Base-by-base conservation (phyloP, 2,113 vertebrate species). In the Mastomys natalensis region DNA sequence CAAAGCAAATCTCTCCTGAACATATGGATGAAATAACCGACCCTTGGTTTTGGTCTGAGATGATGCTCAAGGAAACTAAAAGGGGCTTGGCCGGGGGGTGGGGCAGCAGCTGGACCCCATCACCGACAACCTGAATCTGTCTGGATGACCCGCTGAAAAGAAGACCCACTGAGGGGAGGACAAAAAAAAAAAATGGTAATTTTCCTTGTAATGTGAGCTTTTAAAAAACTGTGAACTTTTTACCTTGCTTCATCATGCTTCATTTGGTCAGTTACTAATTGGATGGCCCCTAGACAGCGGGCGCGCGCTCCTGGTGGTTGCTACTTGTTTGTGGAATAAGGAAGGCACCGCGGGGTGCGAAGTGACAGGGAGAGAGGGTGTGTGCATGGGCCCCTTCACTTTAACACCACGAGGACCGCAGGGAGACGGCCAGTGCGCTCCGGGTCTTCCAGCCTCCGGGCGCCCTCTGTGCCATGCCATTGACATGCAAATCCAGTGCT, bases 401-500 rank as follows among this genome's bases (percentile, higher is more conserved):
- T 31, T 34, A 73, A 3, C 55, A 4, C 58, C 17, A 60, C 74
- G 66, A 93, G 60, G 77, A 43, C 37, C 1, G 45, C 55, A 16
- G 73, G 74, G 40, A 80, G 64, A 64, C 45, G 43, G 58, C 55
- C 84, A 45, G 70, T 3, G 1, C 66, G 51, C 60, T 64, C 74
- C 89, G 26, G 53, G 87, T 85, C 97, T 96, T 96, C 96, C 68
- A 93, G 95, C 92, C 95, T 76, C 55, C 16, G 82, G 97, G 90
- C 77, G 97, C 92, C 80, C 51, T 7, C 90, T 13, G 53, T 12
- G 93, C 93, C 81, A 96, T 98, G 94, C 93, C 81, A 96, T 98
- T 97, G 97, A 98, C 37, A 98, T 98, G 98, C 98, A 98, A 98
- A 98, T 98, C 0, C 8, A 0, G 78, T 11, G 60, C 90, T 29